These are phyloP conservation scores for Synanthedon myopaeformis DNA, from an alignment of 2,888 invertebrate species.

Conservation along the genomic window DNA sequence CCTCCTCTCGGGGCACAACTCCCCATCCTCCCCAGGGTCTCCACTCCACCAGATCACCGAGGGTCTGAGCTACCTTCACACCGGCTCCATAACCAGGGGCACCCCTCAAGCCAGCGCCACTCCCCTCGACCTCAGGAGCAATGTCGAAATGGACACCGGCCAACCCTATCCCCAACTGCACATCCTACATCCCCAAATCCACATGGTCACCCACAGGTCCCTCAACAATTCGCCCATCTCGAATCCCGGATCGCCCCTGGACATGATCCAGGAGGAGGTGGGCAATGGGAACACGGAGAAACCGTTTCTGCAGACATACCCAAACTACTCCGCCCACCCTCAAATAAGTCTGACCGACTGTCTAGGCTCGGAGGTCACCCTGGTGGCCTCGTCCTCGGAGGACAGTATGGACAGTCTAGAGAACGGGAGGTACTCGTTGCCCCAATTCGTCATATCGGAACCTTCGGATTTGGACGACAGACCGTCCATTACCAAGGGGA, in stretches of 20 bases:
- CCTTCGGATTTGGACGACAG: constrained; percentile 76
- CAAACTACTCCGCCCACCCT: constrained; percentile 69
- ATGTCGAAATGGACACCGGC: constrained; percentile 64
- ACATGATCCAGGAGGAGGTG: constrained; percentile 80
- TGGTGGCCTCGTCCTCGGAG: constrained; percentile 82
- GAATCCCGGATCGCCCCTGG: constrained; percentile 76
- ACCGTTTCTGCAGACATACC: constrained; percentile 29
- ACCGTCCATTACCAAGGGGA: constrained; percentile 85
- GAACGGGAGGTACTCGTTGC: constrained; percentile 65
- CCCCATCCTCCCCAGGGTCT: constrained; percentile 37
- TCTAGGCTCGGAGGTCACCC: constrained; percentile 84
- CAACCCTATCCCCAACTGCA: constrained; percentile 41
- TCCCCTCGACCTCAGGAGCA: constrained; percentile 66
- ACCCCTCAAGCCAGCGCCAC: constrained; percentile 74
- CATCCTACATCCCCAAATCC: constrained; percentile 50
- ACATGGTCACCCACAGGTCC: constrained; percentile 63
- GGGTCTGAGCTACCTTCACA: constrained; percentile 81
- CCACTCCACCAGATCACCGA: constrained; percentile 76
- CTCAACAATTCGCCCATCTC: constrained; percentile 73
- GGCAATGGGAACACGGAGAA: constrained; percentile 52
- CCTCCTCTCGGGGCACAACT: constrained; percentile 30
- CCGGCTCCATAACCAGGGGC: constrained; percentile 74
- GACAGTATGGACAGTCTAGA: constrained; percentile 79
- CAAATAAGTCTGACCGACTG: constrained; percentile 95
- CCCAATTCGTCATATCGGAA: constrained; percentile 78